phyloP scores from a whole-genome alignment of 2,888 invertebrate species.

The Phorcus lineatus region DNA sequence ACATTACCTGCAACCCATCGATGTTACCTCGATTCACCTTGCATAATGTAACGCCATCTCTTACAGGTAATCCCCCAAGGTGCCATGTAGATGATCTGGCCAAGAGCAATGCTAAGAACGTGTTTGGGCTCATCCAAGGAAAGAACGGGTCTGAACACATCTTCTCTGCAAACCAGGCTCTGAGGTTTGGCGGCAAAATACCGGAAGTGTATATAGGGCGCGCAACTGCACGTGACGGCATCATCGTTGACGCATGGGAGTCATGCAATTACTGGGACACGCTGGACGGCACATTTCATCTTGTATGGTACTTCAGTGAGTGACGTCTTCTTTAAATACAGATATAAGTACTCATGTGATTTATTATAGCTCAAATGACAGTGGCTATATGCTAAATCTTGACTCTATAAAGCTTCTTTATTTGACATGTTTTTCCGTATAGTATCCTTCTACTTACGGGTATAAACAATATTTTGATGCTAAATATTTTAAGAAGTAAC shows the following conservation, averaged over 20 bases:
- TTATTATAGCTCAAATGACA: too few species aligned
- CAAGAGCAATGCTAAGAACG: slow-evolving; percentile 34
- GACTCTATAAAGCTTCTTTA: too few species aligned
- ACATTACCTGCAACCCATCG: too few species aligned
- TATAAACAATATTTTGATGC: too few species aligned
- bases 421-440: too few species aligned
- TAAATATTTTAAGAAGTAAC: too few species aligned
- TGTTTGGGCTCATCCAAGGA: slow-evolving; percentile 45
- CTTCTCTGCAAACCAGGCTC: slow-evolving; percentile 46
- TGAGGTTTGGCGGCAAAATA: slow-evolving; percentile 39
- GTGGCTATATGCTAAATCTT: too few species aligned
- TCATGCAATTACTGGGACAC: slow-evolving; percentile 54
- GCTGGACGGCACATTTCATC: slow-evolving; percentile 51
- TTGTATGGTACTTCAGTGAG: slow-evolving; percentile 53
- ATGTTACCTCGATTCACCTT: too few species aligned
- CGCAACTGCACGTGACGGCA: slow-evolving; percentile 41
- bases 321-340: background rate
- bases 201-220: slow-evolving; percentile 48
- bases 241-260: slow-evolving; percentile 49
- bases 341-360: too few species aligned
- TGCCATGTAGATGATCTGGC: slow-evolving; percentile 43
- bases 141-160: slow-evolving; percentile 34
- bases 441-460: too few species aligned
- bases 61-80: background rate
- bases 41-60: too few species aligned